Evolutionary conservation across 2,113 vertebrate species (phyloP), one percentile per base, ranked within the genome.

Genomic region (Electrona antarctica): DNA sequence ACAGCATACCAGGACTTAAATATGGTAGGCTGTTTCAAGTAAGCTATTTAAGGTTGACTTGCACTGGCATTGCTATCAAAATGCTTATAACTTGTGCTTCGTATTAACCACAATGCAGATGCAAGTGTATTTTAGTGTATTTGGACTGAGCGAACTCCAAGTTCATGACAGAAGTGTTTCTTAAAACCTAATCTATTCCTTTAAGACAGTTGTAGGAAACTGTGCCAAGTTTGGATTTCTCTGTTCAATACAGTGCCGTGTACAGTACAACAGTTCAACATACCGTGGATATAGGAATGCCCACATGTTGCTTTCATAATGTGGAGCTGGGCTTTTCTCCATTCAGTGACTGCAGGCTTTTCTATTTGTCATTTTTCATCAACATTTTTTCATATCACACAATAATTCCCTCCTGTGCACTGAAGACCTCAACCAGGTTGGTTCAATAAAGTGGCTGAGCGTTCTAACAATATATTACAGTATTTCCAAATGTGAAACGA

Each of bases 401-500:
- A 64, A 14, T 41, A 64, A 1, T 49, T 45, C 62, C 56, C 47
- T 45, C 62, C 56, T 55, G 49, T 73, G 14, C 52, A 4, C 64
- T 8, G 29, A 9, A 70, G 67, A 70, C 10, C 3, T 63, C 28
- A 45, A 29, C 60, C 57, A 12, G 57, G 58, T 59, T 79, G 8
- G 57, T 59, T 54, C 48, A 33, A 64, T 73, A 54, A 10, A 1
- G 12, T 64, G 33, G 33, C 54, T 47, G 11, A 13, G 51, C 28
- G 2, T 59, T 10, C 21, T 49, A 41, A 41, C 33, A 67, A 65
- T 52, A 67, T 54, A 49, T 57, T 76, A 74, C 72, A 78, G 55
- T 66, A 15, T 75, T 78, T 71, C 60, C 61, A 74, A 79, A 88
- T 87, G 51, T 56, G 49, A 50, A 9, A 50, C 49, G 7, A 8